Base-by-base conservation (phyloP, 2,113 vertebrate species). In the Rhagologus leucostigma region DNA sequence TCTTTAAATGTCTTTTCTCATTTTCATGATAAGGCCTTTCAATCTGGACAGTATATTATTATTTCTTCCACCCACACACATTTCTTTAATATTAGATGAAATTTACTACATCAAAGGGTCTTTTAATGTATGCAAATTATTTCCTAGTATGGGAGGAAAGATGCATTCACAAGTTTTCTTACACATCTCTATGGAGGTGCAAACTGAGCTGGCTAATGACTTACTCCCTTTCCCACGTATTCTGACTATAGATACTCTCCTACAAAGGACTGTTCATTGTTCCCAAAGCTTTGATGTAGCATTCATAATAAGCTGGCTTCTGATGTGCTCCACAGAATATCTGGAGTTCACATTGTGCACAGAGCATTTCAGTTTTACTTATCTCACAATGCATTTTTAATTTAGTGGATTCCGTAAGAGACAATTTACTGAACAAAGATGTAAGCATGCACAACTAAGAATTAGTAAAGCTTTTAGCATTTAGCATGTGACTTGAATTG, bases 391-490 rank as follows among this genome's bases (percentile, higher is more conserved):
- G 56, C 68, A 83, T 81, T 87, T 85, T 93, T 71, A 82, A 90
- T 93, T 85, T 92, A 67, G 55, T 9, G 12, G 53, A 59, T 84
- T 68, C 59, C 39, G 42, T 46, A 70, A 60, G 81, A 91, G 73
- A 77, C 64, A 90, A 71, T 84, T 90, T 93, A 90, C 32, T 27
- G 89, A 95, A 94, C 59, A 90, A 86, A 96, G 84, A 91, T 7
- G 46, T 41, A 86, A 77, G 81, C 73, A 87, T 76, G 91, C 73
- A 55, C 17, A 94, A 73, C 71, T 55, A 84, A 29, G 62, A 84
- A 92, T 87, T 89, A 93, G 60, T 69, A 87, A 90, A 90, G 42
- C 75, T 68, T 94, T 88, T 37, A 76, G 74, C 86, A 80, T 86
- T 93, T 84, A 93, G 63, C 79, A 46, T 50, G 67, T 88, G 68